These are phyloP conservation scores for Drosophila suzukii DNA, from an alignment of 1,140 invertebrate species.

Conservation along the genomic window DNA sequence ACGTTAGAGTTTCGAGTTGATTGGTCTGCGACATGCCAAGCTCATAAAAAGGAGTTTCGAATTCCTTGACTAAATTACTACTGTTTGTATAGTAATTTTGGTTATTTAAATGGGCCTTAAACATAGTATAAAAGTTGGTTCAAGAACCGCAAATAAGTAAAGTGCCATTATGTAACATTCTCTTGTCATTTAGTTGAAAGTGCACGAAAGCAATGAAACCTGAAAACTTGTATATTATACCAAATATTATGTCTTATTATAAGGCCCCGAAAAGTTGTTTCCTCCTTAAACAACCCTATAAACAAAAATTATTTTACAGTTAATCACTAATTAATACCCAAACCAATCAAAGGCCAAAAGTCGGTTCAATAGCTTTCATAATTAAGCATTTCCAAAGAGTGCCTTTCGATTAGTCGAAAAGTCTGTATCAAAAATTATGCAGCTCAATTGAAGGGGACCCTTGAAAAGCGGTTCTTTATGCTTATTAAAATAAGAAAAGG, in stretches of 20 bases:
- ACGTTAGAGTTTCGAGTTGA: conserved; percentile 28
- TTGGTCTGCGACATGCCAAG: conserved; percentile 30
- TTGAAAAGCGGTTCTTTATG: conserved; percentile 31
- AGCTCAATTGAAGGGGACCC: conserved; percentile 2
- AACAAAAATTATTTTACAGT: too few species aligned
- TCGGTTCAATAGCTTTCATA: neutral
- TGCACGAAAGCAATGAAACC: too few species aligned
- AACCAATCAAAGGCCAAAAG: neutral
- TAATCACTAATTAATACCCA: too few species aligned
- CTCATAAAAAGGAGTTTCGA: neutral
- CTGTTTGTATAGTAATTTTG: neutral
- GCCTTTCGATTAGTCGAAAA: neutral
- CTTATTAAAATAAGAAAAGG: conserved; percentile 26
- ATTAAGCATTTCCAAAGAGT: neutral
- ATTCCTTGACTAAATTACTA: neutral
- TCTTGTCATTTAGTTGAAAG: too few species aligned
- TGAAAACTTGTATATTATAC: too few species aligned
- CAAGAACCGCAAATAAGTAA: too few species aligned
- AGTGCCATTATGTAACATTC: too few species aligned
- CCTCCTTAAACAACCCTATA: too few species aligned
- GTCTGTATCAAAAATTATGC: neutral
- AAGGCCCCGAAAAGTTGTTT: too few species aligned
- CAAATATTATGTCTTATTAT: too few species aligned
- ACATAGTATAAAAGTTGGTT: neutral
- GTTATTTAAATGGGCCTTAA: neutral